Evolutionary conservation across 1,140 invertebrate species (phyloP).

Genomic region (Euura lappo): DNA sequence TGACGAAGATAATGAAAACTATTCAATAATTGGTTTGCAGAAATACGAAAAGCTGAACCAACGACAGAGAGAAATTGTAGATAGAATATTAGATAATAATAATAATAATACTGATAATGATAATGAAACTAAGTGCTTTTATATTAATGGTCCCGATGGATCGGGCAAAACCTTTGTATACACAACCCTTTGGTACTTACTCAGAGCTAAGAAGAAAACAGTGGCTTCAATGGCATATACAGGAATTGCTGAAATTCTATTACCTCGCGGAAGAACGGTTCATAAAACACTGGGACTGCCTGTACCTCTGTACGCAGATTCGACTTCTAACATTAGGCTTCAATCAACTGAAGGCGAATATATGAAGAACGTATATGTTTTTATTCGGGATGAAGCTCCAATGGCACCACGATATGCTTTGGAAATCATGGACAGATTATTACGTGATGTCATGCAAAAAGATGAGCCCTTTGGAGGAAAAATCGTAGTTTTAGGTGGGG

Average conservation of each 20-base stretch:
- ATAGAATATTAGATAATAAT: slow-evolving; percentile 13
- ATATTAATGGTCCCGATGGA: no score
- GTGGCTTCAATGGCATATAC: slow-evolving; percentile 21
- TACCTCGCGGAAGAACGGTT: slow-evolving; percentile 25
- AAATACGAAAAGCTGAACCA: slow-evolving; percentile 20
- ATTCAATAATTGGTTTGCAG: slow-evolving; percentile 15
- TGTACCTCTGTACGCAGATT: slow-evolving; percentile 8
- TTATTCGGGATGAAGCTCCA: no score
- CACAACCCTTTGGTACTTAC: slow-evolving; percentile 18
- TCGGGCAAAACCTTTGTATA: no score
- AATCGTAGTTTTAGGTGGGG: neutral
- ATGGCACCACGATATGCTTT: no score
- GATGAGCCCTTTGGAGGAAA: slow-evolving; percentile 35
- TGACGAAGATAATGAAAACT: neutral
- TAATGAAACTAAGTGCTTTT: no score
- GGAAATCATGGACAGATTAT: neutral
- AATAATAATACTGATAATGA: no score
- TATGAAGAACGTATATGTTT: neutral
- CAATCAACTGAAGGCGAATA: slow-evolving; percentile 27
- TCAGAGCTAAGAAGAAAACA: slow-evolving; percentile 18
- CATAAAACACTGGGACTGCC: slow-evolving; percentile 17
- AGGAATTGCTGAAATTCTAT: slow-evolving; percentile 15
- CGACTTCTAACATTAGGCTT: slow-evolving; percentile 38
- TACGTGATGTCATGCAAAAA: slow-evolving; percentile 28
- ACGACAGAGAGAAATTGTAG: slow-evolving; percentile 19